These are phyloP conservation scores for Xiphophorus hellerii DNA, from an alignment of 2,113 vertebrate genomes.

Conservation along the genomic window DNA sequence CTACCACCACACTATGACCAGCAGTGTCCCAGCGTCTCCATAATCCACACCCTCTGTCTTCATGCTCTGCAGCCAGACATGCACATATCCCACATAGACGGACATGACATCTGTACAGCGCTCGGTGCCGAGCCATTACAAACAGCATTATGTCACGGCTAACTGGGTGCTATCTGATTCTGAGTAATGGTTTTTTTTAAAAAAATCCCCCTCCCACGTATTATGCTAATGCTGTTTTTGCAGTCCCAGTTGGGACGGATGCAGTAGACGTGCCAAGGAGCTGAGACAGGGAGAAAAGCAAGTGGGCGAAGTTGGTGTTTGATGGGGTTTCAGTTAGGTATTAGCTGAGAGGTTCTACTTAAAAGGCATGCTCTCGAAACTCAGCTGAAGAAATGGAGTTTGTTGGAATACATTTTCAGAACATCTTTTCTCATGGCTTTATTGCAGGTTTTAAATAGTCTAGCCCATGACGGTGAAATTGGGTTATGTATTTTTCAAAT, in stretches of 20 bases:
- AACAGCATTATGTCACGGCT: constrained; percentile 74
- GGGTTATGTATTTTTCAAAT: no score
- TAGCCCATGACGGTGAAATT: no score
- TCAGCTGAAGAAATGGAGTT: no score
- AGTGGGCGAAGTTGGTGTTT: constrained; percentile 46
- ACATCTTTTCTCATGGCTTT: no score
- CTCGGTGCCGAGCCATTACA: constrained; percentile 60
- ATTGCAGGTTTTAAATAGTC: no score
- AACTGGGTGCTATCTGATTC: constrained; percentile 69
- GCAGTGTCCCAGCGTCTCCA: constrained; percentile 36
- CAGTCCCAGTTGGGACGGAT: constrained; percentile 58
- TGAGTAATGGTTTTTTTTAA: constrained; percentile 44
- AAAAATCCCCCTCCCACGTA: constrained; percentile 58
- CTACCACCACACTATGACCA: constrained; percentile 40
- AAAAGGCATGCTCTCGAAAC: constrained; percentile 7
- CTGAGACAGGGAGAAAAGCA: constrained; percentile 55
- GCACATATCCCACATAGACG: constrained; percentile 35
- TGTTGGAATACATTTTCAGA: no score
- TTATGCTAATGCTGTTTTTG: constrained; percentile 70
- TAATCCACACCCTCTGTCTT: constrained; percentile 37
- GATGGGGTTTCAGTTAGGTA: constrained; percentile 39
- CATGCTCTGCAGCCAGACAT: constrained; percentile 52
- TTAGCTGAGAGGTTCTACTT: constrained; percentile 34
- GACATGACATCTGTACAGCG: constrained; percentile 41
- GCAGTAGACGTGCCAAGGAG: constrained; percentile 55